phyloP scores from a whole-genome alignment of 2,888 invertebrate genomes.

The Nemotelus nigrinus region DNA sequence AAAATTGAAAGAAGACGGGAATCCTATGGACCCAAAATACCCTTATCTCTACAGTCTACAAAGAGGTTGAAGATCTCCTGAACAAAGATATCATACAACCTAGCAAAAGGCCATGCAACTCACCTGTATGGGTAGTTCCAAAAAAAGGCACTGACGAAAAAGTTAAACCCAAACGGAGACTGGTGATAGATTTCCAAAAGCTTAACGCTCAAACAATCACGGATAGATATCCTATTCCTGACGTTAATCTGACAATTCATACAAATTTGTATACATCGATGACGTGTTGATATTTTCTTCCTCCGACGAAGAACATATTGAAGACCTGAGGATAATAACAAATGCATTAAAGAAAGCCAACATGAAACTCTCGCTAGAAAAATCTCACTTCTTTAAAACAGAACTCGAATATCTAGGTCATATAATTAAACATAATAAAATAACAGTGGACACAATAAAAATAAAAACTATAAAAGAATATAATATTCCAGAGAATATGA shows the following conservation, averaged over 20 bases:
- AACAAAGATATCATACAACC: neutral
- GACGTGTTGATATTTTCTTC: too few species aligned
- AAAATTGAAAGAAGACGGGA: too few species aligned
- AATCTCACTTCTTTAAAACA: too few species aligned
- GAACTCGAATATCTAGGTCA: slow-evolving; percentile 47
- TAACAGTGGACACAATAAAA: slow-evolving; percentile 48
- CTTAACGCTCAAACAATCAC: slow-evolving; percentile 5
- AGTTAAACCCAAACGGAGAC: neutral
- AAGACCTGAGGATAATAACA: too few species aligned
- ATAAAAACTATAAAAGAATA: slow-evolving; percentile 49
- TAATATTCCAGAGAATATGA: slow-evolving; percentile 50
- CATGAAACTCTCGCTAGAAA: too few species aligned
- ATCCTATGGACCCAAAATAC: too few species aligned
- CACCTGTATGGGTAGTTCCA: slow-evolving; percentile 8
- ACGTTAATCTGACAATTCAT: slow-evolving; percentile 5
- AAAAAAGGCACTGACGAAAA: slow-evolving; percentile 9
- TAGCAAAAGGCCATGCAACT: slow-evolving; percentile 4
- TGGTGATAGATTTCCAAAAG: slow-evolving; percentile 1
- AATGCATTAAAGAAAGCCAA: too few species aligned
- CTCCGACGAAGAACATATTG: too few species aligned
- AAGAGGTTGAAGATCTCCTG: neutral
- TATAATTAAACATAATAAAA: slow-evolving; percentile 45
- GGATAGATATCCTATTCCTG: neutral
- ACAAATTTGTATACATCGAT: too few species aligned
- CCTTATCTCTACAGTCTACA: too few species aligned